phyloP scores from a whole-genome alignment of 1,140 invertebrate species.

The Augochlora pura region DNA sequence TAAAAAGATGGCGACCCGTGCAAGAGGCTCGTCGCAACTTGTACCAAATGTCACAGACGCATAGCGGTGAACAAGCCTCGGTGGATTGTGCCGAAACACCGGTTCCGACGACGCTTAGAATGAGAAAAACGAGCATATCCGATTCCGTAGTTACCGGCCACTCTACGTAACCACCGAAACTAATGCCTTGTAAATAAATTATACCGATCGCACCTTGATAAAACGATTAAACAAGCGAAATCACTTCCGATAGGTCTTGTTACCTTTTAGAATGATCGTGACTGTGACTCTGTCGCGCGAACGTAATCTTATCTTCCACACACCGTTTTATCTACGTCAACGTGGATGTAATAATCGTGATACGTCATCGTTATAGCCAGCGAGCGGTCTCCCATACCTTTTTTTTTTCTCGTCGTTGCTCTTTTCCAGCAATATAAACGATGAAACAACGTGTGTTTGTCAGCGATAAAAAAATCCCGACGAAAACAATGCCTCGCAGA shows the following conservation, averaged over 20 bases:
- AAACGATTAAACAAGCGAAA: constrained; percentile 5
- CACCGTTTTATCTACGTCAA: constrained; percentile 1
- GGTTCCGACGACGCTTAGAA: constrained; percentile 6
- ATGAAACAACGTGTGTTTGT: not conserved
- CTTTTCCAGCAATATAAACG: not conserved
- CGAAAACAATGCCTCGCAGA: not conserved
- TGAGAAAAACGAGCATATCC: constrained; percentile 27
- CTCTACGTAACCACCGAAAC: not conserved
- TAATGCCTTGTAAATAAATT: too few relatives aligned
- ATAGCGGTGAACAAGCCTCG: constrained; percentile 38
- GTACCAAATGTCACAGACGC: constrained; percentile 61
- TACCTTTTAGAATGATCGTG: constrained; percentile 10
- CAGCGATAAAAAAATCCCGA: too few relatives aligned
- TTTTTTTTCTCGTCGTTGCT: not conserved
- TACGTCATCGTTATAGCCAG: constrained; percentile 25
- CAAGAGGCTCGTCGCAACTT: constrained; percentile 66
- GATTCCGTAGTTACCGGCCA: constrained; percentile 7
- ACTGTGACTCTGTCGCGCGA: constrained; percentile 28
- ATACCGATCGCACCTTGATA: not conserved
- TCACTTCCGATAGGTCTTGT: constrained; percentile 26
- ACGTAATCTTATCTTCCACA: constrained; percentile 55
- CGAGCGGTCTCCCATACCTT: not conserved
- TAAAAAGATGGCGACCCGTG: constrained; percentile 69
- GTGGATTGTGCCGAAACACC: not conserved
- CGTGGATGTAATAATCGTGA: constrained; percentile 15